Conservation (phyloP, 30 jellyfish, hydroid and myxozoan species). For the Hydractinia echinata region DNA sequence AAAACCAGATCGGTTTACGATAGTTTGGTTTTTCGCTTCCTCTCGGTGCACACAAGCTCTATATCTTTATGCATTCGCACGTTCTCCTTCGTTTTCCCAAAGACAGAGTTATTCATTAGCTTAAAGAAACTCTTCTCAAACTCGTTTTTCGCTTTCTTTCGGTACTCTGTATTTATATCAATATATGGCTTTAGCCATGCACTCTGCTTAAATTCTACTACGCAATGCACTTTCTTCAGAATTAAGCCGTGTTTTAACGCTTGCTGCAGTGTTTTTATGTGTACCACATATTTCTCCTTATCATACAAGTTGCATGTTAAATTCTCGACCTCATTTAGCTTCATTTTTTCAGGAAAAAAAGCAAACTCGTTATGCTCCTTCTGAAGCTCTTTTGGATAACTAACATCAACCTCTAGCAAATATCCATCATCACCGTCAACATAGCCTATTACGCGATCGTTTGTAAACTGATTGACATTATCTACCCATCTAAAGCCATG, state of each 20-base stretch:
- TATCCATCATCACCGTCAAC: too few species aligned
- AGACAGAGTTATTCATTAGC: slow-evolving; percentile 42
- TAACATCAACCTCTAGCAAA: slow-evolving; percentile 27
- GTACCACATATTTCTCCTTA: slow-evolving; percentile 23
- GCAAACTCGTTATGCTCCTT: slow-evolving; percentile 22
- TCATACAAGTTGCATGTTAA: slow-evolving; percentile 16
- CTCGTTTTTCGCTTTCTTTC: slow-evolving; percentile 22
- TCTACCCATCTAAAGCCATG: too few species aligned
- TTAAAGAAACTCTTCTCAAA: slow-evolving; percentile 37
- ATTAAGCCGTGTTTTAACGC: slow-evolving; percentile 8
- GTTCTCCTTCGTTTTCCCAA: slow-evolving; percentile 41
- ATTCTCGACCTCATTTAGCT: slow-evolving; percentile 8
- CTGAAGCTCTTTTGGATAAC: slow-evolving; percentile 22
- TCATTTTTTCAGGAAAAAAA: slow-evolving; percentile 20
- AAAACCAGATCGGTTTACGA: too few species aligned
- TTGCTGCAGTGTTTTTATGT: not conserved
- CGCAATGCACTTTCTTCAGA: slow-evolving; percentile 32
- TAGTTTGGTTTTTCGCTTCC: slow-evolving; percentile 9
- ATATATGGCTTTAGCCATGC: too few species aligned
- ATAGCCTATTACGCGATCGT: too few species aligned
- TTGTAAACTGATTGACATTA: too few species aligned
- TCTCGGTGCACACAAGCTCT: not conserved
- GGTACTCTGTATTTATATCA: too few species aligned
- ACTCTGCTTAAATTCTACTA: slow-evolving; percentile 14
- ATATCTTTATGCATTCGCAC: slow-evolving; percentile 5